phyloP scores from a whole-genome alignment of 2,113 vertebrate species.

The Apus apus region DNA sequence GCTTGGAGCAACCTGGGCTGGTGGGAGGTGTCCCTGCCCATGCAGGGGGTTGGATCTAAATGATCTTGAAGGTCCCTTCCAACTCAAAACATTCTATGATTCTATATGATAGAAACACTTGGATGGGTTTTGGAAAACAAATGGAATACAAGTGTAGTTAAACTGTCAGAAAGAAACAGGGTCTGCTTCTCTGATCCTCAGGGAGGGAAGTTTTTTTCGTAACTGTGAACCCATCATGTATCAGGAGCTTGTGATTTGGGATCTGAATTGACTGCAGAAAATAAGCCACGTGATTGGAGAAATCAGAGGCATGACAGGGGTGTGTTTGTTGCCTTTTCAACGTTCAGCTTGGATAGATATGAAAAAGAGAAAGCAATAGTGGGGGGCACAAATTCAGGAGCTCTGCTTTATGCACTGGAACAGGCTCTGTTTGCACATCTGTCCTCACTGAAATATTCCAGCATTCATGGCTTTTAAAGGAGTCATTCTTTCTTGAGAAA shows the following conservation, averaged over 20 bases:
- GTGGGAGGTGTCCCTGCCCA: too few species aligned
- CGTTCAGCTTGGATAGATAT: background rate
- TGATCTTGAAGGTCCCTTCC: too few species aligned
- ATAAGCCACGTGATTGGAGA: background rate
- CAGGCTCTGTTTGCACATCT: conserved; percentile 21
- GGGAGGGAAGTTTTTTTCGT: background rate
- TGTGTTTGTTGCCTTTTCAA: background rate
- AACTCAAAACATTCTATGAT: too few species aligned
- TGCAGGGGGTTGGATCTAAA: too few species aligned
- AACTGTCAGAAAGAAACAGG: background rate
- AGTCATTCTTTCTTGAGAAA: conserved; percentile 47
- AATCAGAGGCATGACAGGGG: background rate
- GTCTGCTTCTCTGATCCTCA: background rate
- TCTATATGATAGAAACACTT: background rate
- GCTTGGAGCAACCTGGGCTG: too few species aligned
- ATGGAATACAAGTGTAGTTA: background rate
- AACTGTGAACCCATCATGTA: background rate
- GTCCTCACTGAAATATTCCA: conserved; percentile 7
- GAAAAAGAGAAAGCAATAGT: conserved; percentile 5
- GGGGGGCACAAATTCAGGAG: background rate
- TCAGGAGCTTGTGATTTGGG: background rate
- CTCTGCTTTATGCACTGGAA: conserved; percentile 27
- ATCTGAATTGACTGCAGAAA: conserved; percentile 2
- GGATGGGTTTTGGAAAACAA: background rate
- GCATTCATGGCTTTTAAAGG: conserved; percentile 50